phyloP scores from a whole-genome alignment of 2,113 vertebrate genomes.

The Melanostigma gelatinosum region DNA sequence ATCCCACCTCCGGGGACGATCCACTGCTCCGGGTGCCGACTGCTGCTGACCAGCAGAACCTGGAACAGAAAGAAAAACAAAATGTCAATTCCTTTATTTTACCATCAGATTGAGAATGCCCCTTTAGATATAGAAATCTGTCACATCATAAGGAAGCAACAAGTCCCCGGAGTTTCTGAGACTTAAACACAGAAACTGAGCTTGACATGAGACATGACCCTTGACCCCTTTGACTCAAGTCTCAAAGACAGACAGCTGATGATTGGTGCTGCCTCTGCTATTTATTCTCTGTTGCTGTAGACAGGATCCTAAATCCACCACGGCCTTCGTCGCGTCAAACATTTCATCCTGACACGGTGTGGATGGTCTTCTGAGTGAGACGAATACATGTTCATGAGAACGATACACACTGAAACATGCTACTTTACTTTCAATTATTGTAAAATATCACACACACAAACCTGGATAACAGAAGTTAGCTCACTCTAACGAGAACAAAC shows the following conservation, averaged over 20 bases:
- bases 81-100: background rate
- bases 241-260: slow-evolving; percentile 17
- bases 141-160: background rate
- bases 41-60: slow-evolving; percentile 98
- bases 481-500: background rate
- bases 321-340: background rate
- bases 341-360: background rate
- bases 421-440: background rate
- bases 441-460: background rate
- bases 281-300: slow-evolving; percentile 18
- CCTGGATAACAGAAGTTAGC: background rate
- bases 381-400: background rate
- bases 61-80: slow-evolving; percentile 56
- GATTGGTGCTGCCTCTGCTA: slow-evolving; percentile 5
- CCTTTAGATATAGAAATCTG: background rate
- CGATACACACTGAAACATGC: background rate
- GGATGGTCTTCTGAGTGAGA: background rate
- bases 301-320: background rate
- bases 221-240: slow-evolving; percentile 4
- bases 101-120: background rate
- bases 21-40: slow-evolving; percentile 97
- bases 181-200: background rate
- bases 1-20: slow-evolving; percentile 98
- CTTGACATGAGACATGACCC: slow-evolving; percentile 12
- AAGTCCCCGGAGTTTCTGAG: background rate